These are phyloP conservation scores for Gracilinanus agilis DNA, from an alignment of 2,113 vertebrate species.

Conservation along the genomic window DNA sequence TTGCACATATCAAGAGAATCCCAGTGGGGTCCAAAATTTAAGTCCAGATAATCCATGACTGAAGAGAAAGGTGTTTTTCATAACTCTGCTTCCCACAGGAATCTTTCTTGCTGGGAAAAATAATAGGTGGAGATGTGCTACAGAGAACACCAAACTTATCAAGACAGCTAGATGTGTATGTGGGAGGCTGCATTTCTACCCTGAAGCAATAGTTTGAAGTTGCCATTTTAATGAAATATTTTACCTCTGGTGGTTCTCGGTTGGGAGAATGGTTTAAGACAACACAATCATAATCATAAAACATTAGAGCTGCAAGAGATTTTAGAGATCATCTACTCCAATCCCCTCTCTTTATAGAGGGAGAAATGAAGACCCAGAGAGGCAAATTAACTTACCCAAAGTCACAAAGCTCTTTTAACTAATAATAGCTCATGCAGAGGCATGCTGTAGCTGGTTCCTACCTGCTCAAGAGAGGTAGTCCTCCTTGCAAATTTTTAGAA, in stretches of 20 bases:
- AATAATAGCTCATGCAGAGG: not conserved
- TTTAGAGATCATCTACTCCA: not conserved
- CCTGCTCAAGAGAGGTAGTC: not conserved
- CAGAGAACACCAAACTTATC: constrained; percentile 8
- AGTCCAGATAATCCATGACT: not conserved
- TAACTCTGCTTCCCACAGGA: not conserved
- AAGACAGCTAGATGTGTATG: constrained; percentile 1
- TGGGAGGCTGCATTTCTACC: not conserved
- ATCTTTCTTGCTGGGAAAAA: not conserved
- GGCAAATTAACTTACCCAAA: not conserved
- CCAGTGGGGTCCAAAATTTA: not conserved
- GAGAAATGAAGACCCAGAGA: not conserved
- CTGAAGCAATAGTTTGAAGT: not conserved
- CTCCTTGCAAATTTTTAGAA: not conserved
- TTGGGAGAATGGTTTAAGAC: not conserved
- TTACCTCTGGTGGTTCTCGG: not conserved
- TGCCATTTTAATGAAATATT: constrained; percentile 1
- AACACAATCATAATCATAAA: not conserved
- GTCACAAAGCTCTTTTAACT: not conserved
- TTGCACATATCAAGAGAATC: not conserved
- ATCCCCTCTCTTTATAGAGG: not conserved
- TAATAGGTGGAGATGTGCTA: constrained; percentile 4
- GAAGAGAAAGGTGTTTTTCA: not conserved
- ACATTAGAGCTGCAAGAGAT: not conserved
- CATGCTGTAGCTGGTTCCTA: not conserved